phyloP scores from a whole-genome alignment of 1,140 invertebrate genomes.

The Lordiphosa clarofinis region DNA sequence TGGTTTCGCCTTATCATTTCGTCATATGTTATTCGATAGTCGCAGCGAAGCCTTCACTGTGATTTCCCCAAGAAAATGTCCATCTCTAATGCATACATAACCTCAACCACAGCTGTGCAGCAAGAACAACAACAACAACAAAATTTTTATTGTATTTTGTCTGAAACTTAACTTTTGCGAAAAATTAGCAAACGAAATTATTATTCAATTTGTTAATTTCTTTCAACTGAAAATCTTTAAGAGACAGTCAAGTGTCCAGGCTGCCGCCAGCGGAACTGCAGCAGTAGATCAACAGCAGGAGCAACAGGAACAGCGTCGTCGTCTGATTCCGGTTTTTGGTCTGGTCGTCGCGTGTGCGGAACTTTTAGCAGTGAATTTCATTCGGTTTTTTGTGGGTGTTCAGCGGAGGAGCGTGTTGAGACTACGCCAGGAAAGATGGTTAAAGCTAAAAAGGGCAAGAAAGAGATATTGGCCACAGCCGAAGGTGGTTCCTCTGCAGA shows the following conservation, averaged over 20 bases:
- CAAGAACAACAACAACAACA: conserved; percentile 7
- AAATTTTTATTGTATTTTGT: conserved; percentile 8
- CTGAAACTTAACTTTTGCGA: not conserved
- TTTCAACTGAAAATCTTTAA: not conserved
- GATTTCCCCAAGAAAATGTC: no score
- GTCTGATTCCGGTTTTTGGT: conserved; percentile 2
- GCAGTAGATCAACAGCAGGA: conserved; percentile 4
- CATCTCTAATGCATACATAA: conserved; percentile 9
- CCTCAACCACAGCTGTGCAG: conserved; percentile 12
- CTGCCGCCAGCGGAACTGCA: no score
- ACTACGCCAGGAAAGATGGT: conserved; percentile 78
- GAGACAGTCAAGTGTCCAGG: not conserved
- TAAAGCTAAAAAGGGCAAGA: conserved; percentile 80
- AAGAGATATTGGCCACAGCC: conserved; percentile 74
- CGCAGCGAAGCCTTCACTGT: no score
- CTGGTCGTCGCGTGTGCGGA: conserved; percentile 56
- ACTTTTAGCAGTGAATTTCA: conserved; percentile 73
- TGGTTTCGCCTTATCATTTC: no score
- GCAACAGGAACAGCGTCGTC: conserved; percentile 10
- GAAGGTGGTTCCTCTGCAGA: conserved; percentile 70
- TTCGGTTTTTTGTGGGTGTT: conserved; percentile 59
- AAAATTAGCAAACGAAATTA: conserved; percentile 2
- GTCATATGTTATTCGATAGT: no score
- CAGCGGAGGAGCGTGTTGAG: conserved; percentile 77
- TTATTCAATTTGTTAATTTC: not conserved